Evolutionary conservation across 1,140 invertebrate species (phyloP), one percentile per base, ranked within the genome.

Genomic region (Drosophila jambulina): DNA sequence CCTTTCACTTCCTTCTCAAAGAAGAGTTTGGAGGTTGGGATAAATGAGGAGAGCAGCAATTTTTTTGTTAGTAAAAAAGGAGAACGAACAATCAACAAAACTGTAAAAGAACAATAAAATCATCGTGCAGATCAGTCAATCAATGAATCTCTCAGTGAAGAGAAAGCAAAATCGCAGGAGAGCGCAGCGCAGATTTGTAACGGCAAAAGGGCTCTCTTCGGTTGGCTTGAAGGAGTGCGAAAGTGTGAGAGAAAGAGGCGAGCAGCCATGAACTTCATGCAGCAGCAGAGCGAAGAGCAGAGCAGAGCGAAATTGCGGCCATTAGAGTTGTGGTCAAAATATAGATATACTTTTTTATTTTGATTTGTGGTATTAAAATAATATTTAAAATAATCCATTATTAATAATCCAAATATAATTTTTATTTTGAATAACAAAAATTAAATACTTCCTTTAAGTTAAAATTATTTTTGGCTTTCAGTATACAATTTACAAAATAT

Each of bases 211-310:
- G 42, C 63, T 67, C 65, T 67, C 64, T 64, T 67, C 59, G 64
- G 59, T 67, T 64, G 60, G 23, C 59, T 64, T 34, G 58, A 67
- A 67, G 64, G 64, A 67, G 42, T 67, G 43, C 48, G 9, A 27
- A 8, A 27, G 46, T 34, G 48, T 19, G 34, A 51, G 23, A 53
- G 15, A 62, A 17, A 25, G 19, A 21, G 51, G 51, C 51, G 21
- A 49, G 62, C 61, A 69, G 65, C 65, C 62, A 65, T 27, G 36
- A 67, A 51, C 27, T 51, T 67, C 65, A 69, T 69, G 65, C 61
- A 69, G 62, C 65, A 17, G 34, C 48, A 69, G 45, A 38, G 67
- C 53, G 5, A 56, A 25, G 53, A 36, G 43, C 59, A 46, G 38
- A 67, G 48, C n/a, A 25, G 23, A 68, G 59, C 17, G n/a, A 38